Conservation (phyloP, 2,888 invertebrate genomes). For the Leptothorax acervorum region DNA sequence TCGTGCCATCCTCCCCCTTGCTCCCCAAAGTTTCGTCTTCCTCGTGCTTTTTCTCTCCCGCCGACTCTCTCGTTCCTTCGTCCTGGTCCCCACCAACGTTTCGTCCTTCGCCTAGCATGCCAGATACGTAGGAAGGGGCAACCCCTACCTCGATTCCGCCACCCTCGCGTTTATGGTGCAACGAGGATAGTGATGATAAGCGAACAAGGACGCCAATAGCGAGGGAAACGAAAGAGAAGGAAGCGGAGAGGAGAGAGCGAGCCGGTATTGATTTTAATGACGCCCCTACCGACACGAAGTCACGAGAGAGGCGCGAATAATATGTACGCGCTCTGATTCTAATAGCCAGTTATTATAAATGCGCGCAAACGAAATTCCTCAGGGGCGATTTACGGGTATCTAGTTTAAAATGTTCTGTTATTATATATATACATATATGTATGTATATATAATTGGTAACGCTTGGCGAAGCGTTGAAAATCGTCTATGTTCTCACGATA, state of each 20-base stretch:
- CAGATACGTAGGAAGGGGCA: conserved; percentile 66
- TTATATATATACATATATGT: not conserved
- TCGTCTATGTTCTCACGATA: conserved; percentile 1
- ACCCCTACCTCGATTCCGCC: conserved; percentile 77
- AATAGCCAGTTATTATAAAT: conserved; percentile 50
- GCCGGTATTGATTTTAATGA: conserved; percentile 86
- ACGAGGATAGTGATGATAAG: conserved; percentile 63
- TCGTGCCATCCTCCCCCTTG: conserved; percentile 72
- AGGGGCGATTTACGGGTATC: conserved; percentile 23
- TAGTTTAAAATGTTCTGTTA: not conserved
- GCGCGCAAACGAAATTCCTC: conserved; percentile 5
- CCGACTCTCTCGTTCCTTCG: conserved; percentile 51
- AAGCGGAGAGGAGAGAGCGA: conserved; percentile 77
- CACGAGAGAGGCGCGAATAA: conserved; percentile 81
- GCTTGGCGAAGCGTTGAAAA: not conserved
- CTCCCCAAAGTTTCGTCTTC: conserved; percentile 69
- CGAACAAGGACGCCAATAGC: conserved; percentile 58
- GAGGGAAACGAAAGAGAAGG: conserved; percentile 69
- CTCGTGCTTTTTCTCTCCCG: conserved; percentile 58
- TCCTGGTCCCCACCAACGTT: conserved; percentile 69
- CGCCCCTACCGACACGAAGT: conserved; percentile 80
- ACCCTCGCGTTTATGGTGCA: conserved; percentile 47
- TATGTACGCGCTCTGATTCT: conserved; percentile 78
- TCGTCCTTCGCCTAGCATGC: conserved; percentile 82
- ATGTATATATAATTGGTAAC: conserved; percentile 16